Evolutionary conservation across 2,888 invertebrate genomes (phyloP), one percentile per base, ranked within the genome.

Genomic region (Pseudeuparius sepicola): DNA sequence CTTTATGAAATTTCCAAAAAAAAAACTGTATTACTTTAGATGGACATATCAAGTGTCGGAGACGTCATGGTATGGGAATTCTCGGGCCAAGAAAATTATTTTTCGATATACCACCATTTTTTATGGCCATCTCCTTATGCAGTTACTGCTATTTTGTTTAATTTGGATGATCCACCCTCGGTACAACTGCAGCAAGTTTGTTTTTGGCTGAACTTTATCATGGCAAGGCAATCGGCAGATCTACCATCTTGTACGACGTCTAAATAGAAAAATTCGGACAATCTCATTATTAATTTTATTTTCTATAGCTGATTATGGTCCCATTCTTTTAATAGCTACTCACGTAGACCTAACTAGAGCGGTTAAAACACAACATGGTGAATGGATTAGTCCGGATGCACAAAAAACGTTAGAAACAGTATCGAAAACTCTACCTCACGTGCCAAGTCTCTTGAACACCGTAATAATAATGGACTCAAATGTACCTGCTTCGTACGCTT

Each of bases 201-300:
- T 48, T 83, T 80, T 62, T 84, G 84, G 84, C 61, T 84, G 37
- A 72, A 77, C 50, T 83, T 83, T 58, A 65, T 84, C 37, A 68
- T 78, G 54, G 73, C 78, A 23, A 64, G 81, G 34, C 59, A 61
- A 49, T 49, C 51, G 9, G 53, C 59, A 5, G 59, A 61, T 45
- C 40, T 57, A 37, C 54, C 59, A 10, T 45, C 54, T 41, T 70
- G 75, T 73, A 59, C 57, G 56, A 6, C 10, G 9, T 11, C 10
- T 9, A 6, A 25, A 10, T 11, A 9, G 6, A 6, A 11, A 25
- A 25, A 11, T 25, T 25, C 9, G 11, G 11, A 7, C 7, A 25
- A 25, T 25, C 5, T 9, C 11, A n/a, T 25, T 25, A 25, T 6
- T 9, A 9, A 6, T 23, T 11, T 13, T 11, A 10, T n/a, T 3